A percentile compares a stretch with the other conserved stretches of the same genome.
Conservation (phyloP, 2,888 invertebrate species). For the Melinaea menophilus region DNA sequence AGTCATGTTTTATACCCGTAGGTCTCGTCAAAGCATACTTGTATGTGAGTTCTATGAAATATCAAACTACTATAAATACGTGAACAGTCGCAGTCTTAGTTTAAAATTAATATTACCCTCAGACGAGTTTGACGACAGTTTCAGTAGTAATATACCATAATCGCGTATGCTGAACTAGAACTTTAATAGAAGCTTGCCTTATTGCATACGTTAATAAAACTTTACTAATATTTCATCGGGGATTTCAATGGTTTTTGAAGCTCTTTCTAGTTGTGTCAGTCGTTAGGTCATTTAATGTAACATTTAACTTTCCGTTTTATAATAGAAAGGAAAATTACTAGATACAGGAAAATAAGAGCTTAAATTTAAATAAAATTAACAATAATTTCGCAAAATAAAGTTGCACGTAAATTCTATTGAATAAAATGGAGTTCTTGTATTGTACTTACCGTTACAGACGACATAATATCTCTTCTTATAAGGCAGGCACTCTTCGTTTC, state of each 20-base stretch:
- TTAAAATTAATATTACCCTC: constrained; percentile 17
- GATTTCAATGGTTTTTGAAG: no score
- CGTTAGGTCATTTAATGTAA: no score
- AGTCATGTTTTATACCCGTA: not conserved
- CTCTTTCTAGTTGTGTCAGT: no score
- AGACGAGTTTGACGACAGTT: constrained; percentile 21
- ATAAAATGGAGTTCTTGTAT: not conserved
- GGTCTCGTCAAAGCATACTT: constrained; percentile 1
- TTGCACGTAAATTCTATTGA: no score
- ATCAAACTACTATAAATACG: constrained; percentile 5
- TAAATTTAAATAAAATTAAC: no score
- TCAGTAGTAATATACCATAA: constrained; percentile 30
- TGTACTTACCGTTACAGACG: constrained; percentile 59
- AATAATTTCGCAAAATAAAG: no score
- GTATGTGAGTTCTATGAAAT: constrained; percentile 2
- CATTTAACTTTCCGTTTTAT: no score
- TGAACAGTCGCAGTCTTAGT: constrained; percentile 14
- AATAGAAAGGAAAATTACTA: no score
- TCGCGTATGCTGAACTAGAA: constrained; percentile 19
- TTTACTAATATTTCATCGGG: no score
- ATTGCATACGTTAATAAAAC: no score
- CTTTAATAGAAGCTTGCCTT: not conserved
- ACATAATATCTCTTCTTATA: constrained; percentile 47
- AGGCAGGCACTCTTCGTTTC: constrained; percentile 52
- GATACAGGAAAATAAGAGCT: no score